Percentiles rank a stretch among this genome's conserved stretches.
Evolutionary conservation across 2,113 vertebrate genomes (phyloP).

Genomic region (Vireo altiloquus): DNA sequence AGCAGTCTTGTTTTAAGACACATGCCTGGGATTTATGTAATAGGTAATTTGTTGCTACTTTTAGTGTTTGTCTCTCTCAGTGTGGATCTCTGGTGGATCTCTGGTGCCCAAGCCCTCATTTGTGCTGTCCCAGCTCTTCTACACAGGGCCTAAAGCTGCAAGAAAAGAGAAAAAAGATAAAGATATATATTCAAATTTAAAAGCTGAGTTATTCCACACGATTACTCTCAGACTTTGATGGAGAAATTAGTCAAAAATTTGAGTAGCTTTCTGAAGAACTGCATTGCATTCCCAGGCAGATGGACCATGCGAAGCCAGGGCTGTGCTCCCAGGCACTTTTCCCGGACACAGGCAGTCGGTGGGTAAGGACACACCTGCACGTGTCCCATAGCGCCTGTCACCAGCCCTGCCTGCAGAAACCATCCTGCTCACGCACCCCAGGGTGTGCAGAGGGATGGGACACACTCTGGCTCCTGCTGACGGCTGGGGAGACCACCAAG

Average conservation of each 20-base stretch:
- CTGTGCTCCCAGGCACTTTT: fast-evolving
- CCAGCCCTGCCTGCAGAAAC: neutral
- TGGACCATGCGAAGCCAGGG: fast-evolving
- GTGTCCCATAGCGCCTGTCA: fast-evolving
- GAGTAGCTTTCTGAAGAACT: neutral
- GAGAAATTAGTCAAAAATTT: neutral
- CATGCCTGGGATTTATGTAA: neutral
- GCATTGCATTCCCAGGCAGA: fast-evolving
- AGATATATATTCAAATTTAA: neutral
- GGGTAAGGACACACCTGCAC: fast-evolving
- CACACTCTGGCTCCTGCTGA: fast-evolving
- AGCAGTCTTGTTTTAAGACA: neutral
- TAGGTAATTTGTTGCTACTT: neutral
- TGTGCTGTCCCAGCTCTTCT: neutral
- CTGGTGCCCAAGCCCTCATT: neutral
- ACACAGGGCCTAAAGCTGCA: neutral
- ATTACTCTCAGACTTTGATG: neutral
- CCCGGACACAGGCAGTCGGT: fast-evolving
- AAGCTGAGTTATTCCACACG: neutral
- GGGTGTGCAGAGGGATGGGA: fast-evolving
- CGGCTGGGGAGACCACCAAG: fast-evolving
- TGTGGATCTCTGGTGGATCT: fast-evolving
- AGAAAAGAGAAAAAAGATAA: neutral
- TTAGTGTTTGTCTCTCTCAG: neutral
- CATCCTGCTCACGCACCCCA: fast-evolving